These are phyloP conservation scores for Lepus oiostolus DNA, from an alignment of 2,797 vertebrate species.

Conservation along the genomic window DNA sequence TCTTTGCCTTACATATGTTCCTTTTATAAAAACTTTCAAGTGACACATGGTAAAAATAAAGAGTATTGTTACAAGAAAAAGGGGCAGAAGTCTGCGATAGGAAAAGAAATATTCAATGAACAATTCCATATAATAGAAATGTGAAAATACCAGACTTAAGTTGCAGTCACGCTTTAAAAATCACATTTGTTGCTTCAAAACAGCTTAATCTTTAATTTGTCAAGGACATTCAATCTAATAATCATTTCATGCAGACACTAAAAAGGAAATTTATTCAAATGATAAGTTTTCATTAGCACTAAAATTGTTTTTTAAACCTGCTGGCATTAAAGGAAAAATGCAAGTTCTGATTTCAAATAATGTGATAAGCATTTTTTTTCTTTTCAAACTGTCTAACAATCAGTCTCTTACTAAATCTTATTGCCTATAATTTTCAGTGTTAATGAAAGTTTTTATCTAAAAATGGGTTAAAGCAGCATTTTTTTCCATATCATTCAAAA, in stretches of 20 bases:
- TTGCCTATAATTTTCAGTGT: neutral
- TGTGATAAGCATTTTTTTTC: neutral
- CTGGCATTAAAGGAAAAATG: neutral
- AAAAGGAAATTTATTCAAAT: slow-evolving; percentile 46
- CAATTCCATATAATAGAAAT: neutral
- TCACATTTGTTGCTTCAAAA: neutral
- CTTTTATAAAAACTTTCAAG: slow-evolving; percentile 10
- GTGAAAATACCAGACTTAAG: slow-evolving; percentile 34
- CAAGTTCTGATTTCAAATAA: slow-evolving; percentile 2
- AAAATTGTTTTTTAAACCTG: neutral
- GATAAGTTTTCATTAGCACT: slow-evolving; percentile 20
- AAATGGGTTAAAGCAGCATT: neutral
- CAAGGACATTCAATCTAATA: slow-evolving; percentile 18
- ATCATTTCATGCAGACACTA: neutral
- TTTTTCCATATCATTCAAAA: slow-evolving; percentile 5
- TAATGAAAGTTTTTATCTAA: slow-evolving; percentile 39
- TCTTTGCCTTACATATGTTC: neutral
- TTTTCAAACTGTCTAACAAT: slow-evolving; percentile 8
- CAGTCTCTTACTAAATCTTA: slow-evolving; percentile 2
- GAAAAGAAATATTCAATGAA: neutral
- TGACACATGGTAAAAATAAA: neutral
- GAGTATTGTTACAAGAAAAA: slow-evolving; percentile 5
- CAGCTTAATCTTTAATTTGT: neutral
- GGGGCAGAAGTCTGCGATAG: neutral
- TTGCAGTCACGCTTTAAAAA: neutral